phyloP scores from a whole-genome alignment of 2,113 vertebrate genomes.

The Rhineura floridana region DNA sequence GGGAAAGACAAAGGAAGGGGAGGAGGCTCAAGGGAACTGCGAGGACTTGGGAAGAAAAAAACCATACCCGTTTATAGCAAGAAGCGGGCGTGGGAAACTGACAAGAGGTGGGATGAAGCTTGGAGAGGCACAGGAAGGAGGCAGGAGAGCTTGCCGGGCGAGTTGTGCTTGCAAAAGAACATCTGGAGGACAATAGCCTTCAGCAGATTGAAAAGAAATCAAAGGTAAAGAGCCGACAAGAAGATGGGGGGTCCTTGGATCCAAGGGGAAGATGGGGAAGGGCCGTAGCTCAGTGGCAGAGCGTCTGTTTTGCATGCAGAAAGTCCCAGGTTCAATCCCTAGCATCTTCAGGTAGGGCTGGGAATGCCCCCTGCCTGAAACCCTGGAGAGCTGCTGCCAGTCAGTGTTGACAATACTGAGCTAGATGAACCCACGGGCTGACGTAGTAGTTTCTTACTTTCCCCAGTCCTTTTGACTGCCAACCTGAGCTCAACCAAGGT shows the following conservation, averaged over 20 bases:
- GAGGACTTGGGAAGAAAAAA: constrained; percentile 4
- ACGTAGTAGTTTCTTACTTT: no score
- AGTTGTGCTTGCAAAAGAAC: not conserved
- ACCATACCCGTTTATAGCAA: not conserved
- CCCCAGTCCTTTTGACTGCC: no score
- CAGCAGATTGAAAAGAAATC: not conserved
- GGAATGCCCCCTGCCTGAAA: no score
- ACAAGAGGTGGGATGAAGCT: constrained; percentile 11
- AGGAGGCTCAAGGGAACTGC: constrained; percentile 3
- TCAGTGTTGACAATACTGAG: no score
- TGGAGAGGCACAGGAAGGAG: constrained; percentile 32
- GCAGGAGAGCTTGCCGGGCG: not conserved
- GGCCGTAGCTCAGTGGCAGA: no score
- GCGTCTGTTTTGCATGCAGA: no score
- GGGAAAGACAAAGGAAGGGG: constrained; percentile 3
- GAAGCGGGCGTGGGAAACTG: constrained; percentile 20
- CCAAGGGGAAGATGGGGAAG: not conserved
- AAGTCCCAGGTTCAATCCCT: no score
- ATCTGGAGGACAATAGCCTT: not conserved
- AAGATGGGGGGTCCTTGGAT: not conserved
- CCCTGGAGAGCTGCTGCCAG: no score
- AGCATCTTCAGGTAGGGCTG: no score
- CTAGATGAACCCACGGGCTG: no score
- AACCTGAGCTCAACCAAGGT: no score
- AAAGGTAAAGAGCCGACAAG: not conserved